Conservation (phyloP, 2,797 vertebrate species). For the Galago senegalensis region DNA sequence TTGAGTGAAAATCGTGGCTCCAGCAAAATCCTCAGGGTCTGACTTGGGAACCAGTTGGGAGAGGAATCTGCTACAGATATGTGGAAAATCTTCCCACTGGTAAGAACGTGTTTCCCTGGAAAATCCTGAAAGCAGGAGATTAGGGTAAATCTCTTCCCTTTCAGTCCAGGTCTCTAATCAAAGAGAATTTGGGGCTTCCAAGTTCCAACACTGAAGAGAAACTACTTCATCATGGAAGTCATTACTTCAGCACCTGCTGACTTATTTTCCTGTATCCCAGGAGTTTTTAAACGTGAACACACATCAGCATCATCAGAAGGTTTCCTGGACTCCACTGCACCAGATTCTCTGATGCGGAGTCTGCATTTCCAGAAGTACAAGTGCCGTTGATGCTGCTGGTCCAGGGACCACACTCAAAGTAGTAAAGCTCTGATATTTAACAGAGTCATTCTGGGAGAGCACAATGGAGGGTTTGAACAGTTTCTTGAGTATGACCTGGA, state of each 20-base stretch:
- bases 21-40: background rate
- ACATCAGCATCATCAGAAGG: background rate
- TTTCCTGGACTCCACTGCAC: background rate
- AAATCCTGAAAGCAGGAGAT: background rate
- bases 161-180: background rate
- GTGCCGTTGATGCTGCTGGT: background rate
- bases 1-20: background rate
- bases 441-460: background rate
- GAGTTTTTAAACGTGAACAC: background rate
- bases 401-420: background rate
- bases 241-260: background rate
- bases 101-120: background rate
- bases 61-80: background rate
- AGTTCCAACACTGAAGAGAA: background rate
- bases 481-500: background rate
- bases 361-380: background rate
- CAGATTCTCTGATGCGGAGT: background rate
- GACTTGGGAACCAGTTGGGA: background rate
- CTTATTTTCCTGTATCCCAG: background rate
- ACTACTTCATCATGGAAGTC: no score
- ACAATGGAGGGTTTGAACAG: background rate
- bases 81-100: background rate
- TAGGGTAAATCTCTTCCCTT: background rate
- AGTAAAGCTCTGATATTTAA: background rate
- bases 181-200: background rate